These are phyloP conservation scores for Falcaria lacertinaria DNA, from an alignment of 2,888 invertebrate genomes.

Conservation along the genomic window DNA sequence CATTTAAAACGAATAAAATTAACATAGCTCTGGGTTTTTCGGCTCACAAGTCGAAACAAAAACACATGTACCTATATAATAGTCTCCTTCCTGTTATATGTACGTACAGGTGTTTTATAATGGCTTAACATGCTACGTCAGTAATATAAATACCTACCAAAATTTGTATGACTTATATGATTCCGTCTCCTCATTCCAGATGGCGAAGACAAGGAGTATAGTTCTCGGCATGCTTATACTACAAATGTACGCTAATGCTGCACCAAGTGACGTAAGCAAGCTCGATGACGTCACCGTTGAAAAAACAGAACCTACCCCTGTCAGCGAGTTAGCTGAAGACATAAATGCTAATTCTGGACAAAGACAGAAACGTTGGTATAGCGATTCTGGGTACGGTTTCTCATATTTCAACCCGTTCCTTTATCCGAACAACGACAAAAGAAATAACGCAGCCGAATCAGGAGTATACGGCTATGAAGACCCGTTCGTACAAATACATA, in stretches of 20 bases:
- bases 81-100: not conserved
- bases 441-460: slow-evolving; percentile 27
- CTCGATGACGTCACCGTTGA: slow-evolving; percentile 29
- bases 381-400: slow-evolving; percentile 34
- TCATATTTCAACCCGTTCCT: slow-evolving; percentile 34
- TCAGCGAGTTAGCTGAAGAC: slow-evolving; percentile 22
- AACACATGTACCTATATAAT: not conserved
- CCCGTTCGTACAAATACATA: slow-evolving; percentile 40
- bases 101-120: not conserved
- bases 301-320: slow-evolving; percentile 25
- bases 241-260: slow-evolving; percentile 39
- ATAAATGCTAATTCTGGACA: slow-evolving; percentile 20
- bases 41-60: not conserved
- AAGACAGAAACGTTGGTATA: slow-evolving; percentile 49
- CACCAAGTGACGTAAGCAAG: slow-evolving; percentile 40
- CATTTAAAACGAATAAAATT: not conserved
- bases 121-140: not conserved
- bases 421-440: slow-evolving; percentile 28
- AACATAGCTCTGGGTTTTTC: not conserved
- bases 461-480: slow-evolving; percentile 34
- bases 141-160: not conserved
- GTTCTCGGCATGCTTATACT: slow-evolving; percentile 38
- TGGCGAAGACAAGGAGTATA: slow-evolving; percentile 35
- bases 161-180: not conserved
- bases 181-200: slow-evolving; percentile 48